These are phyloP conservation scores for Strigops habroptila DNA, from an alignment of 2,113 vertebrate genomes.

Conservation along the genomic window DNA sequence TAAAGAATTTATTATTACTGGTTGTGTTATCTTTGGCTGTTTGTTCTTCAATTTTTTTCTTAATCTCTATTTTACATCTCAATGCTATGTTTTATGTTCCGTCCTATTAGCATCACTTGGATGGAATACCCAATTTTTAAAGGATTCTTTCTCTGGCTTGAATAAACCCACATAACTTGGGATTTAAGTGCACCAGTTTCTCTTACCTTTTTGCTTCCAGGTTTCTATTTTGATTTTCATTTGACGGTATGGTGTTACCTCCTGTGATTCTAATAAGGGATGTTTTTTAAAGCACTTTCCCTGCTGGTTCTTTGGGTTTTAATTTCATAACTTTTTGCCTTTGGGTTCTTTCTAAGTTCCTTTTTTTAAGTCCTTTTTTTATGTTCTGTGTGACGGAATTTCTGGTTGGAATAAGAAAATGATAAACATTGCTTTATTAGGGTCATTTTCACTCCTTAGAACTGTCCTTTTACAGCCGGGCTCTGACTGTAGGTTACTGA, in stretches of 20 bases:
- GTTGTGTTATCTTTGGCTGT: slow-evolving; percentile 52
- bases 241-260: slow-evolving; percentile 14
- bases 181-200: slow-evolving; percentile 3
- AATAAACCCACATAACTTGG: slow-evolving; percentile 20
- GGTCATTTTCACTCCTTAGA: background rate
- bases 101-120: slow-evolving; percentile 48
- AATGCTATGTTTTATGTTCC: slow-evolving; percentile 43
- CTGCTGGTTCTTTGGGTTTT: slow-evolving; percentile 55
- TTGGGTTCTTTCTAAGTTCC: slow-evolving; percentile 2
- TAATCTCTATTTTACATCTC: slow-evolving; percentile 55
- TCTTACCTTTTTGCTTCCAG: slow-evolving; percentile 48
- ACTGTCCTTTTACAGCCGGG: background rate
- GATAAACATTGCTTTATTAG: background rate
- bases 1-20: slow-evolving; percentile 62
- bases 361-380: background rate
- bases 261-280: slow-evolving; percentile 59
- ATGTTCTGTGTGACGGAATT: background rate
- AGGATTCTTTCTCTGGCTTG: slow-evolving; percentile 29
- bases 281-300: slow-evolving; percentile 19
- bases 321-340: slow-evolving; percentile 50
- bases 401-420: background rate
- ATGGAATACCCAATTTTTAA: slow-evolving; percentile 52
- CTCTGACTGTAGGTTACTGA: background rate
- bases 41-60: slow-evolving; percentile 51
- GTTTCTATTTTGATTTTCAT: slow-evolving; percentile 61